Conservation (phyloP, 2,888 invertebrate species). For the Epirrita christyi region DNA sequence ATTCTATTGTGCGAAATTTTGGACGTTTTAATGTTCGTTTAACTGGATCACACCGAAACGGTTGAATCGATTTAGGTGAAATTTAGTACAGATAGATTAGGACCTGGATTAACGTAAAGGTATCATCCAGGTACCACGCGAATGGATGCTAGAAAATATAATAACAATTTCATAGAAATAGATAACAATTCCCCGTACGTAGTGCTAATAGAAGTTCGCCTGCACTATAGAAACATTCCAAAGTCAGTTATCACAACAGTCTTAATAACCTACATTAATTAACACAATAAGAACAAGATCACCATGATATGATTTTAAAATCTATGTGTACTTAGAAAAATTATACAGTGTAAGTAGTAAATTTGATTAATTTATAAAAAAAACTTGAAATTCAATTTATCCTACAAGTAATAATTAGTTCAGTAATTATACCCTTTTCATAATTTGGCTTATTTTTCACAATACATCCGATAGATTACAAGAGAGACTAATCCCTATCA, state of each 20-base stretch:
- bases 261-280: constrained; percentile 63
- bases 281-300: constrained; percentile 61
- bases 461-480: constrained; percentile 71
- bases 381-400: constrained; percentile 73
- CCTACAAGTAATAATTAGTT: constrained; percentile 75
- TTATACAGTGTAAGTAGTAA: constrained; percentile 74
- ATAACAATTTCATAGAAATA: constrained; percentile 39
- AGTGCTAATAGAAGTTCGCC: constrained; percentile 43
- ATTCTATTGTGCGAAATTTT: constrained; percentile 12
- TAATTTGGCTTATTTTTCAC: constrained; percentile 78
- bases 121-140: neutral
- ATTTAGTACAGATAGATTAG: too few species aligned
- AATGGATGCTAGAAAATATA: neutral
- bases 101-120: too few species aligned
- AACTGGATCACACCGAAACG: too few species aligned
- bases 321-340: constrained; percentile 78
- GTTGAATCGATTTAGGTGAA: too few species aligned
- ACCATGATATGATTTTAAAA: constrained; percentile 76
- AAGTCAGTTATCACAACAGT: constrained; percentile 46
- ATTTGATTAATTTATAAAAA: constrained; percentile 79
- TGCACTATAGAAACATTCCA: constrained; percentile 39
- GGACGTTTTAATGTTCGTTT: neutral
- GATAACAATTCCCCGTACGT: constrained; percentile 42
- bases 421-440: constrained; percentile 75
- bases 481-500: constrained; percentile 77